Conservation (phyloP, 2,113 vertebrate genomes). For the Ondatra zibethicus region DNA sequence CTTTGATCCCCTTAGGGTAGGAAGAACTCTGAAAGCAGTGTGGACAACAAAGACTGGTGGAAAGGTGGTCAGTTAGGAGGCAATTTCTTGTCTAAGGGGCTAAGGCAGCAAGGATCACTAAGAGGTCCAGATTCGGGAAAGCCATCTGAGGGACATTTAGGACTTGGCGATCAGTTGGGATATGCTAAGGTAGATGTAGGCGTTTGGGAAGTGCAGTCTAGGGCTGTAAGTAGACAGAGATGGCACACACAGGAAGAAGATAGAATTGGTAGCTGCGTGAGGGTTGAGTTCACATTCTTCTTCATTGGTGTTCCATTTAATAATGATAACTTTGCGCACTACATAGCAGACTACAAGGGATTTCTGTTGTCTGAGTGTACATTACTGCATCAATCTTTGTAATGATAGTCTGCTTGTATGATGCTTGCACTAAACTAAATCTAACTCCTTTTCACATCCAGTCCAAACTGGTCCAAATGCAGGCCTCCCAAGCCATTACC, state of each 20-base stretch:
- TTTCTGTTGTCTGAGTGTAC: neutral
- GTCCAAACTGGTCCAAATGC: neutral
- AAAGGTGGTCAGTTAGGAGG: neutral
- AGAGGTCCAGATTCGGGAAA: slow-evolving; percentile 3
- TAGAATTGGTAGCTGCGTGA: neutral
- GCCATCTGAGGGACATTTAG: neutral
- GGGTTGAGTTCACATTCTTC: neutral
- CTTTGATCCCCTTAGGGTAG: neutral
- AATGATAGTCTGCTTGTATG: neutral
- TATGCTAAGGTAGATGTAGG: neutral
- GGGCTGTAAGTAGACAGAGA: neutral
- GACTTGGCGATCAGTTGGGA: neutral
- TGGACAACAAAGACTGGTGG: neutral
- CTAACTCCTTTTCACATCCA: neutral
- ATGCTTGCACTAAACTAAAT: neutral
- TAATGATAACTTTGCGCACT: neutral
- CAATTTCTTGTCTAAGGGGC: neutral
- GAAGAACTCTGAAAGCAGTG: neutral
- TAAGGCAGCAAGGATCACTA: neutral
- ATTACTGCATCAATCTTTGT: neutral
- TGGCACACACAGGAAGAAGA: neutral
- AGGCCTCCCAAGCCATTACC: neutral
- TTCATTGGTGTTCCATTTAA: neutral
- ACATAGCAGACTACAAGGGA: neutral
- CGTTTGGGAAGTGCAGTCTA: neutral